Evolutionary conservation across 2,113 vertebrate genomes (phyloP).

Genomic region (Gymnobelideus leadbeateri): DNA sequence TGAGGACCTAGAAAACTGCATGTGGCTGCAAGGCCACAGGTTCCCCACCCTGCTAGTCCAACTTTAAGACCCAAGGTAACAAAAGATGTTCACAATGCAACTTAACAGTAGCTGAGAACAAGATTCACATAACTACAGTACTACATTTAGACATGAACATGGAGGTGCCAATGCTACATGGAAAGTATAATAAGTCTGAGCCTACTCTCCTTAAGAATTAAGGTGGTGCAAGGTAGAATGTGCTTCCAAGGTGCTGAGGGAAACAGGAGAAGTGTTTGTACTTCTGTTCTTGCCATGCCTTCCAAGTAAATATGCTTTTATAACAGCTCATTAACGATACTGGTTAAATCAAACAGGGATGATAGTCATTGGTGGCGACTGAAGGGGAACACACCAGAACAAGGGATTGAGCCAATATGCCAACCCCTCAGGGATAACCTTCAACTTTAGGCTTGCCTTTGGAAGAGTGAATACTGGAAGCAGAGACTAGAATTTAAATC

Average conservation of each 20-base stretch:
- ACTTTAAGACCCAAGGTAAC: not conserved
- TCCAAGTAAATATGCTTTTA: not conserved
- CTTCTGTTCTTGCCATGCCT: not conserved
- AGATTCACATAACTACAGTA: not conserved
- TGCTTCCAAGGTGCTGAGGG: not conserved
- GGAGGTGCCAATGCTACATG: not conserved
- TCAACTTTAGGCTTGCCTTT: not conserved
- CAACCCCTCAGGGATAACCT: not conserved
- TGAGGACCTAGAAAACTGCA: no score
- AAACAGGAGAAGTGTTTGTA: not conserved
- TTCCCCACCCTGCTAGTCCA: no score
- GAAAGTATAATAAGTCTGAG: not conserved
- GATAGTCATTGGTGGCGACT: not conserved
- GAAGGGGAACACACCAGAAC: not conserved
- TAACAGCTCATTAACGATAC: not conserved
- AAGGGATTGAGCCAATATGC: not conserved
- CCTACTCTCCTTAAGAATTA: not conserved
- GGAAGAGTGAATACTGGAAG: not conserved
- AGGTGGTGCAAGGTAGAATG: not conserved
- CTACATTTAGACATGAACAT: not conserved
- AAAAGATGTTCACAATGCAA: not conserved
- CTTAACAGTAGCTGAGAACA: not conserved
- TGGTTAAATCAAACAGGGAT: not conserved
- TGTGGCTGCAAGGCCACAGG: no score
- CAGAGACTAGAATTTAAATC: not conserved